phyloP scores from a whole-genome alignment of 2,797 vertebrate species.

The Hemibagrus guttatus region DNA sequence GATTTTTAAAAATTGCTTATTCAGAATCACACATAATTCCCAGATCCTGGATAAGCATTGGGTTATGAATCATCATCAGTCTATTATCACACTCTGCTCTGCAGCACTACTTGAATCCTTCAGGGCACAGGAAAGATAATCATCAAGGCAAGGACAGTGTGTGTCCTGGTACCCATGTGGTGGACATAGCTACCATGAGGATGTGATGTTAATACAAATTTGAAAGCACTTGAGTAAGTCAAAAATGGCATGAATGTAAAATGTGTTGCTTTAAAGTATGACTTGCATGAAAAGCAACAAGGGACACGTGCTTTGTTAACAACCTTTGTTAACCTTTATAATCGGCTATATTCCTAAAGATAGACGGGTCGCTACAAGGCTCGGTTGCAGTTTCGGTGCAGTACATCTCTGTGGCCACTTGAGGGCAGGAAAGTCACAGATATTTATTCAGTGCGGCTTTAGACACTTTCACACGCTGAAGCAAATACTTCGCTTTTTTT shows the following conservation, averaged over 20 bases:
- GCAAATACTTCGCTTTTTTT: background rate
- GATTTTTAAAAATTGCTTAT: background rate
- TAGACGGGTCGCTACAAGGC: too few species aligned
- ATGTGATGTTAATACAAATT: background rate
- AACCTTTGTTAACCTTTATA: background rate
- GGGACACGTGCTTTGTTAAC: background rate
- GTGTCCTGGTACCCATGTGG: background rate
- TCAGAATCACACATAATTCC: background rate
- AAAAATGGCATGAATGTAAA: background rate
- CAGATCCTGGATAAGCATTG: background rate
- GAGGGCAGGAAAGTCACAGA: slow-evolving; percentile 37
- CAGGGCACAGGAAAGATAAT: background rate
- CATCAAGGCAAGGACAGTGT: background rate
- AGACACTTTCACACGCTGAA: background rate
- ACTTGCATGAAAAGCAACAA: background rate
- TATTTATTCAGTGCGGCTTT: background rate
- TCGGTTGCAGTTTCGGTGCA: background rate
- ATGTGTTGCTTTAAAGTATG: background rate
- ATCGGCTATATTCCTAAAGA: background rate
- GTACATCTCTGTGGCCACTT: slow-evolving; percentile 13
- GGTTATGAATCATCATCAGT: background rate
- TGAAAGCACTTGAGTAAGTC: background rate
- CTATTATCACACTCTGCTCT: background rate
- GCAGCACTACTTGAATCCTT: background rate
- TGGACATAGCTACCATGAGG: background rate